Evolutionary conservation across 2,797 vertebrate species (phyloP).

Genomic region (Sarcoramphus papa): DNA sequence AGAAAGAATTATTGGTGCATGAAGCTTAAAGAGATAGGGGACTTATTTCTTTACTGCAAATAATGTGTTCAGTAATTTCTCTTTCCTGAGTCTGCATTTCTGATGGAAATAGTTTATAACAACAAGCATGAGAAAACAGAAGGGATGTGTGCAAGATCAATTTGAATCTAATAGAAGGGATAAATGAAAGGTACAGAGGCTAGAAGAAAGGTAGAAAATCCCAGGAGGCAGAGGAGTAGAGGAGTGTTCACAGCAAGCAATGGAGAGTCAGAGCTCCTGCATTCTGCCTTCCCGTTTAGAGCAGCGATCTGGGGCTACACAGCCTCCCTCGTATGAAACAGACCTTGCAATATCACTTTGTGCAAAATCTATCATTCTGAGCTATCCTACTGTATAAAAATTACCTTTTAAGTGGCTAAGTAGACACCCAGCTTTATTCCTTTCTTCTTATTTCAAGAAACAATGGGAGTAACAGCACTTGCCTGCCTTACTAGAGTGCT

Average conservation of each 20-base stretch:
- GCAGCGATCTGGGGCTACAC: not conserved
- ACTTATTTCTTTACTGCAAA: not conserved
- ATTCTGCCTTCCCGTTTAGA: not conserved
- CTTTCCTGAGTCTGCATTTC: not conserved
- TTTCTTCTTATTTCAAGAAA: conserved; percentile 63
- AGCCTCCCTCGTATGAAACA: not conserved
- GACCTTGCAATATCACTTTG: not conserved
- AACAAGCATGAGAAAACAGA: not conserved
- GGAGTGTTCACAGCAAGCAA: not conserved
- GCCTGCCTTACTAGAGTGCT: conserved; percentile 54
- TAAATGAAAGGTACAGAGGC: not conserved
- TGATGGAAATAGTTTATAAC: conserved; percentile 39
- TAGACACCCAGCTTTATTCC: conserved; percentile 46
- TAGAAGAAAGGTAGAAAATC: not conserved
- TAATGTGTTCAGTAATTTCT: not conserved
- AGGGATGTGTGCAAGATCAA: not conserved
- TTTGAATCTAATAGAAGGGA: not conserved
- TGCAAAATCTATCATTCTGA: conserved; percentile 24
- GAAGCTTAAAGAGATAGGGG: conserved; percentile 38
- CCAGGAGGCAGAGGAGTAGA: not conserved
- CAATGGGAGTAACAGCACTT: conserved; percentile 54
- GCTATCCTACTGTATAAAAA: conserved; percentile 41
- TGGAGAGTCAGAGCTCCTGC: not conserved
- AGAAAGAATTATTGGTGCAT: conserved; percentile 22
- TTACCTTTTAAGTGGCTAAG: conserved; percentile 56